Conservation (phyloP, 2,797 vertebrate genomes). For the Schizopygopsis malacanthus region DNA sequence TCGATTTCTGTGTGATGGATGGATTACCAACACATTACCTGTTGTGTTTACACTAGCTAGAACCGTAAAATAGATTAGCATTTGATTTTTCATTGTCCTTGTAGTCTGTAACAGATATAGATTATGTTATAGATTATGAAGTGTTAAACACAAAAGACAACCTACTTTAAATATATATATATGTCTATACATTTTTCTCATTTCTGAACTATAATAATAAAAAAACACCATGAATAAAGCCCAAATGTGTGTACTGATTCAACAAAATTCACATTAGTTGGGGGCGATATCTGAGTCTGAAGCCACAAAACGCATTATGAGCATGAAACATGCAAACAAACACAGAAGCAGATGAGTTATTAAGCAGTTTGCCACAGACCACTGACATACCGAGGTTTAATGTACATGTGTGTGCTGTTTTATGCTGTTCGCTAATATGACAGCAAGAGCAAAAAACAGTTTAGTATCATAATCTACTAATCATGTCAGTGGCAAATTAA, state of each 20-base stretch:
- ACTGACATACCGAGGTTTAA: conserved; percentile 19
- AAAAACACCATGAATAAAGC: conserved; percentile 56
- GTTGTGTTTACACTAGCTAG: conserved; percentile 20
- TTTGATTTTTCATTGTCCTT: neutral
- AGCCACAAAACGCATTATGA: conserved; percentile 42
- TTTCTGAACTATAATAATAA: conserved; percentile 50
- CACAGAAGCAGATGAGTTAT: conserved; percentile 58
- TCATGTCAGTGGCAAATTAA: conserved; percentile 35
- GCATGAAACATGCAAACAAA: conserved; percentile 50
- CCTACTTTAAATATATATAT: conserved; percentile 50
- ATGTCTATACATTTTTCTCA: conserved; percentile 51
- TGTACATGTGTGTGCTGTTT: conserved; percentile 11
- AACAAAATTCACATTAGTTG: conserved; percentile 72
- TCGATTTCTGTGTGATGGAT: neutral
- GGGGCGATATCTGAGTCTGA: conserved; percentile 55
- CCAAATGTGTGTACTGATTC: conserved; percentile 63
- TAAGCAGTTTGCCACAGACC: conserved; percentile 64
- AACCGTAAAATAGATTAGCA: neutral
- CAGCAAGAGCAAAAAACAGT: conserved; percentile 14
- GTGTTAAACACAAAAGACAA: conserved; percentile 50
- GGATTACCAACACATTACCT: neutral
- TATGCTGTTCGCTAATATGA: conserved; percentile 35
- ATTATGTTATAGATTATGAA: conserved; percentile 11
- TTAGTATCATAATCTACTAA: conserved; percentile 21
- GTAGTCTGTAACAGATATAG: conserved; percentile 50